Base-by-base conservation (phyloP, 2,888 invertebrate genomes). In the Xiphydria camelus region DNA sequence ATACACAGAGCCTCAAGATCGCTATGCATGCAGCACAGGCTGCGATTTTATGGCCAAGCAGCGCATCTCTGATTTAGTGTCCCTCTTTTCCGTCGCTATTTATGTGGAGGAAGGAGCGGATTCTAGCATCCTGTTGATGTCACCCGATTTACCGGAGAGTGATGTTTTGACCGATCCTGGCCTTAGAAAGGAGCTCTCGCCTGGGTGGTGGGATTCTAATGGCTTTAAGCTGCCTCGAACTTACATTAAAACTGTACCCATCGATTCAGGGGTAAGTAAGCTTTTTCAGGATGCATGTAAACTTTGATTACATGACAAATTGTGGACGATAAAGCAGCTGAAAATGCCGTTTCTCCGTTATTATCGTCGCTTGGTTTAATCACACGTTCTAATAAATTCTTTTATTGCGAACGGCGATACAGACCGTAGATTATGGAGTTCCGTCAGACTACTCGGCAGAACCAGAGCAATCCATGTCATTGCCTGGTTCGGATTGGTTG, bases 181-280 rank as follows among this genome's bases (percentile, higher is more conserved):
- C 26, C 50, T 73, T 19, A 62, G 64, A 32, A 74, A 71, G 29
- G 73, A 73, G 47, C 55, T 73, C 15, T 32, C 68, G 9, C 73
- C 73, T n/a, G 63, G 66, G 20, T 73, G 73, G 73, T 74, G 73
- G 74, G 66, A 70, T 46, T 58, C 59, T 3, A 59, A 66, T 44
- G 68, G 65, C n/a, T 72, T 74, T 18, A 73, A 73, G 55, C 53
- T 74, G 42, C 70, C 73, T 1, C 68, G 73, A 41, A 73, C 72
- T n/a, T 68, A 66, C 35, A 59, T 74, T 20, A 73, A 72, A 57
- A 69, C 73, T 36, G 62, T 74, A 12, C 73, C 73, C 10, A 59
- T 60, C 35, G 67, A 72, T 45, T 53, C 67, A 4, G 66, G 61
- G 53, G 71, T 73, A 62, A 58, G 45, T 39, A 31, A 14, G n/a